Base-by-base conservation (phyloP, 2,888 invertebrate species). In the Biston betularia region DNA sequence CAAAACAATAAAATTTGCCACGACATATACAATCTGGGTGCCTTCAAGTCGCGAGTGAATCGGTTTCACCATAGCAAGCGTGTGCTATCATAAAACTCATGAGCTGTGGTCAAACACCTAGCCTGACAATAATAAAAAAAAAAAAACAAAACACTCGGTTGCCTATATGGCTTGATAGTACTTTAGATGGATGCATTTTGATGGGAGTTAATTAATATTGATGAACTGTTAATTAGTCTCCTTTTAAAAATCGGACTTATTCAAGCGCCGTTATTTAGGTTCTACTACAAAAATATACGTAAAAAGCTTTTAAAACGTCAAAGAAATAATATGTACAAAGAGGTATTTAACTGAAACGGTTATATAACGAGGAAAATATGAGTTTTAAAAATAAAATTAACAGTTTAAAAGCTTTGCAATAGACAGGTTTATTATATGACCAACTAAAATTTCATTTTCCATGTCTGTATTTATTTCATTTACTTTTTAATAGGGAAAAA, bases 221-320 rank as follows among this genome's bases (percentile, higher is more conserved):
- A 50, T n/a, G 34, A 35, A 7, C n/a, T 8, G 8, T 15, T 15
- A 15, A 40, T 15, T 12, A 38, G 4, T 48, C 24, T 11, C 9
- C 11, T 15, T 34, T 33, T 34, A 6, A 53, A 60, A n/a, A 24
- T 5, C n/a, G 1, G n/a, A 7, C 1, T 34, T 60, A 15, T 50
- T 38, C 42, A 34, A 33, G 44, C 6, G 34, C 40, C 12, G 38
- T 48, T 52, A 58, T 52, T 66, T 46, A 53, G 42, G 53, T 35
- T 38, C 46, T 52, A 48, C 50, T 40, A 61, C 52, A 48, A 46
- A 66, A 57, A 50, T 56, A 65, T 44, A 61, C 34, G 46, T 15
- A 14, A 24, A 42, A 53, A 53, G 52, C 53, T 66, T 66, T 66
- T 62, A 66, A 49, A 66, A 62, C 52, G 54, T 58, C 58, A 44